phyloP scores from a whole-genome alignment of 2,797 vertebrate genomes.

The Petrocephalus schoutedeni region DNA sequence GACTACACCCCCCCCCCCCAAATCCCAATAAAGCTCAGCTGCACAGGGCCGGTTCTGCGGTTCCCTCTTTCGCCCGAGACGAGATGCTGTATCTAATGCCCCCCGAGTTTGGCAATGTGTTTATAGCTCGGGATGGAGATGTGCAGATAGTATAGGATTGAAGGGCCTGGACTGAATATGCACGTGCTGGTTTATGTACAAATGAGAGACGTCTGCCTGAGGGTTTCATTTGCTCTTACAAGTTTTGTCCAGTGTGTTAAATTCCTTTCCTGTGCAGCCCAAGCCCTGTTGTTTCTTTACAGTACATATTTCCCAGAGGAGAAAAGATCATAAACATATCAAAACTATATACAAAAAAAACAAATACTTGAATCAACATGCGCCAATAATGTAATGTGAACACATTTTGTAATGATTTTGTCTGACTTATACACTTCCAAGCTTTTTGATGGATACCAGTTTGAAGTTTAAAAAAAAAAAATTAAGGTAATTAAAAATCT shows the following conservation, averaged over 20 bases:
- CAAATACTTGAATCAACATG: slow-evolving; percentile 94
- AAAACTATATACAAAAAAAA: slow-evolving; percentile 70
- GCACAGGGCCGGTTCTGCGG: background rate
- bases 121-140: slow-evolving; percentile 33
- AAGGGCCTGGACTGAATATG: slow-evolving; percentile 64
- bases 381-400: slow-evolving; percentile 94
- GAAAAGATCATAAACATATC: slow-evolving; percentile 66
- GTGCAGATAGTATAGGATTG: slow-evolving; percentile 56
- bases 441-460: slow-evolving; percentile 57
- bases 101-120: slow-evolving; percentile 33
- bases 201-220: background rate
- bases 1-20: slow-evolving; percentile 37
- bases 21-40: background rate
- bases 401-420: slow-evolving; percentile 70
- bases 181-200: slow-evolving; percentile 63
- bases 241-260: slow-evolving; percentile 27
- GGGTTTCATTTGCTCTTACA: slow-evolving; percentile 34
- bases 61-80: background rate
- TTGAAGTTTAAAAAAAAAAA: slow-evolving; percentile 47
- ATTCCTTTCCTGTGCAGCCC: background rate
- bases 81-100: slow-evolving; percentile 5
- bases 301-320: slow-evolving; percentile 60
- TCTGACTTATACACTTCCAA: slow-evolving; percentile 68
- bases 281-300: slow-evolving; percentile 40
- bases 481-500: slow-evolving; percentile 41